phyloP scores from a whole-genome alignment of 2,888 invertebrate species.

The Tryphoninae sp. region DNA sequence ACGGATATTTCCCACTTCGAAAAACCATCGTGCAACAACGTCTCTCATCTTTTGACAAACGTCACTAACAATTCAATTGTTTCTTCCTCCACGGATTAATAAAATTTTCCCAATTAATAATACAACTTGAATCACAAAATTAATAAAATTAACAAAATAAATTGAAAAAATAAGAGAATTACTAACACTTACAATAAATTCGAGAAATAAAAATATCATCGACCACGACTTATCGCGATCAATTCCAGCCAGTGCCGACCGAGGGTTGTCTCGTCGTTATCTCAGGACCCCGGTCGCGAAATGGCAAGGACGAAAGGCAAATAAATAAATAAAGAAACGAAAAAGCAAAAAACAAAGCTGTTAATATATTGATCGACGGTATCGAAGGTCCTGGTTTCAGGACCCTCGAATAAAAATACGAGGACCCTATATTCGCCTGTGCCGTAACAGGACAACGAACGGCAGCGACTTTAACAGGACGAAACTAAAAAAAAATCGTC shows the following conservation, averaged over 20 bases:
- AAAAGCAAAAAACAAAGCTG: slow-evolving; percentile 25
- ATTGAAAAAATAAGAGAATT: neutral
- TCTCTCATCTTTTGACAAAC: slow-evolving; percentile 12
- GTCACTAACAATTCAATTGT: slow-evolving; percentile 33
- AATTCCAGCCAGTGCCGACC: slow-evolving; percentile 34
- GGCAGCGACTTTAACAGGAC: slow-evolving; percentile 37
- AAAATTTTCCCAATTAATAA: neutral
- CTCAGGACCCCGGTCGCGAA: slow-evolving; percentile 45
- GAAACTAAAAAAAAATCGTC: slow-evolving; percentile 43
- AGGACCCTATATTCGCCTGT: slow-evolving; percentile 9
- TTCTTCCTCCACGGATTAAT: neutral
- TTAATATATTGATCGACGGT: slow-evolving; percentile 65
- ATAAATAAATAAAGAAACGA: slow-evolving; percentile 1
- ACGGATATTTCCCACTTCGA: slow-evolving; percentile 52
- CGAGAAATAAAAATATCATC: neutral
- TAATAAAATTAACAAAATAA: neutral
- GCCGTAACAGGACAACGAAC: slow-evolving; percentile 48
- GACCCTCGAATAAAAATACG: slow-evolving; percentile 38
- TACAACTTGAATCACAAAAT: neutral
- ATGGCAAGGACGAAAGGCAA: slow-evolving; percentile 21
- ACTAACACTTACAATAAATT: neutral
- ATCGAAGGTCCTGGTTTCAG: slow-evolving; percentile 51
- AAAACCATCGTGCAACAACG: slow-evolving; percentile 51
- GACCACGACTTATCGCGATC: neutral
- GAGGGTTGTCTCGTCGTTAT: slow-evolving; percentile 50